phyloP scores from a whole-genome alignment of 2,113 vertebrate species.

The Oncorhynchus mykiss region DNA sequence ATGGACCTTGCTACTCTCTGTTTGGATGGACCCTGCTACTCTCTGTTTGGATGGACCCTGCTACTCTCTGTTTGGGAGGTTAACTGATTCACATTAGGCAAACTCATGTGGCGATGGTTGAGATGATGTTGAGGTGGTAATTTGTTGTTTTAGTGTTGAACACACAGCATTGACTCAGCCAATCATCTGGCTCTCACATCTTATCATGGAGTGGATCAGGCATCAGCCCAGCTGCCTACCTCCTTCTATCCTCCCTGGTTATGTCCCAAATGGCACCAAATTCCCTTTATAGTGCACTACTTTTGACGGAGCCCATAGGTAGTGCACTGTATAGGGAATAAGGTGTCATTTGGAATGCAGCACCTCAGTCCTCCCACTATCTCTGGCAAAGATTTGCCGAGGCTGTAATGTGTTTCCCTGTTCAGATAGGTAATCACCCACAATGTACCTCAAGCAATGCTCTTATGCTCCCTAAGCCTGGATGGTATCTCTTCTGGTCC shows the following conservation, averaged over 20 bases:
- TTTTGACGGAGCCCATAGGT: no score
- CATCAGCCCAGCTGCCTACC: background rate
- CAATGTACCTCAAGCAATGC: slow-evolving; percentile 58
- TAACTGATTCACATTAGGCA: slow-evolving; percentile 10
- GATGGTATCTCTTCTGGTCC: slow-evolving; percentile 30
- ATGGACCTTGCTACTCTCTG: no score
- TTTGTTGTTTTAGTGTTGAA: slow-evolving; percentile 4
- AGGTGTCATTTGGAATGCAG: slow-evolving; percentile 19
- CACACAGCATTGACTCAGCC: slow-evolving; percentile 6
- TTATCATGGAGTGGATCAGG: slow-evolving; percentile 44
- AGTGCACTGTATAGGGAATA: no score
- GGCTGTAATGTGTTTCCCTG: slow-evolving; percentile 48
- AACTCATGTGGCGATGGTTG: no score
- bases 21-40: no score
- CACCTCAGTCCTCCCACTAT: slow-evolving; percentile 24
- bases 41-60: no score
- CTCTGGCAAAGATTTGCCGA: slow-evolving; percentile 46
- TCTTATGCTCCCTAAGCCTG: slow-evolving; percentile 35
- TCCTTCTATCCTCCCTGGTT: background rate
- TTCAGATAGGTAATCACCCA: slow-evolving; percentile 58
- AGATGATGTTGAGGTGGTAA: background rate
- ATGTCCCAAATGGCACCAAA: no score
- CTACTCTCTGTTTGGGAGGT: background rate
- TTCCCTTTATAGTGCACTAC: no score
- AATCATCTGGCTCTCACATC: slow-evolving; percentile 27